Base-by-base conservation (phyloP, 2,797 vertebrate species). In the Phylloscopus collybita region DNA sequence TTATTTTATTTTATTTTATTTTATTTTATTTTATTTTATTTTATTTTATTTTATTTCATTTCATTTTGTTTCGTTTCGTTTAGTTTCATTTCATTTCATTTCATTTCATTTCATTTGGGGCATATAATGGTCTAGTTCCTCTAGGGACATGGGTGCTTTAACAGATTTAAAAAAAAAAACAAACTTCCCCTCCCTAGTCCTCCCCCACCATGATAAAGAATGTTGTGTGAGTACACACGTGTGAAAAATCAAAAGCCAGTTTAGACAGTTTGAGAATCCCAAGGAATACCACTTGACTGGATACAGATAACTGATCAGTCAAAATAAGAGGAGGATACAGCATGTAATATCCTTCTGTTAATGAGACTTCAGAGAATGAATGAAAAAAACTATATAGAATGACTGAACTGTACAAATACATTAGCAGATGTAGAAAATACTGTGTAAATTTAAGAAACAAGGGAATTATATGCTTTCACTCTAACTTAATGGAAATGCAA, bases 401-500 rank as follows among this genome's bases (percentile, higher is more conserved):
- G 69, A 94, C 86, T 87, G 45, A 94, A 73, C 51, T 91, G 80
- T 87, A 88, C 59, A 94, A 94, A 93, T 86, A 79, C 26, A 86
- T 91, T 88, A 92, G 66, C 69, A 96, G 66, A 79, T 75, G 25
- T 60, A 92, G 91, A 83, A 96, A 96, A 92, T 80, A 72, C 13
- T 86, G 80, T 56, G 62, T 62, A 85, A 88, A 90, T 94, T 86
- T 91, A 92, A 70, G 92, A 95, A 96, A 91, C 47, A 79, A 86
- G 87, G 89, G 62, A 93, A 90, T 79, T 1, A 86, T 64, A 91
- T 60, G 83, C 56, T 93, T 96, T 95, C 87, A 84, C 40, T 86
- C 40, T 66, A 79, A 92, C 86, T 94, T 86, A 92, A 86, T 93
- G 80, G 87, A 66, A 95, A 90, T 86, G 73, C 36, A 92, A 96